Evolutionary conservation across 2,797 vertebrate genomes (phyloP), one percentile per base, ranked within the genome.

Genomic region (Gorsachius magnificus): DNA sequence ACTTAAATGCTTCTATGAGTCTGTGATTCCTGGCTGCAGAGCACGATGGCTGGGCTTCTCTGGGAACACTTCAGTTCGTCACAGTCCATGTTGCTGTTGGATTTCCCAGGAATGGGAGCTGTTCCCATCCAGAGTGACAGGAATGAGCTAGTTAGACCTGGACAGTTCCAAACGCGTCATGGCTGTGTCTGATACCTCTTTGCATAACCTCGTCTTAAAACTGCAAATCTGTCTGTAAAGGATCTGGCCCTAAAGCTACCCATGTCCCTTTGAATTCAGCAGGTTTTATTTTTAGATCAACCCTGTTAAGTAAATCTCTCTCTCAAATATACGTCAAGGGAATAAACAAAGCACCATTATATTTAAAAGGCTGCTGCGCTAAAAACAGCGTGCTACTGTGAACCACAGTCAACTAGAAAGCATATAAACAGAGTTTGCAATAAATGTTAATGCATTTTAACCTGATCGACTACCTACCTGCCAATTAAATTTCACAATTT

Each of bases 401-500:
- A 90, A 38, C 86, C 89, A 81, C 88, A 35, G 64, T 33, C 77
- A 70, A 41, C 45, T 72, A 41, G 53, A 64, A 82, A 69, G 63
- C 36, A 2, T 5, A 58, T 64, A 83, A 92, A 74, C 56, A n/a
- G 83, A 65, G 74, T 31, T 77, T 41, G 71, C 79, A 71, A 85
- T 93, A 93, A 87, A 90, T 29, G 36, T 74, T 87, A 74, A 80
- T 53, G 60, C 43, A 17, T 58, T 78, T 68, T 83, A 61, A 45
- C 87, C 57, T 70, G 84, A 89, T 77, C 33, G 35, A 26, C 75
- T 79, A 77, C 91, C 87, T 58, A 71, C 81, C 87, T 93, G 75
- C 78, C 95, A 92, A 89, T 97, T 96, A 95, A 91, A 91, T 82
- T 87, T 87, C 87, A 83, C 33, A 66, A 70, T 82, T 89, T 87